Conservation (phyloP, 2,113 vertebrate genomes). For the Campylomormyrus tamandua region DNA sequence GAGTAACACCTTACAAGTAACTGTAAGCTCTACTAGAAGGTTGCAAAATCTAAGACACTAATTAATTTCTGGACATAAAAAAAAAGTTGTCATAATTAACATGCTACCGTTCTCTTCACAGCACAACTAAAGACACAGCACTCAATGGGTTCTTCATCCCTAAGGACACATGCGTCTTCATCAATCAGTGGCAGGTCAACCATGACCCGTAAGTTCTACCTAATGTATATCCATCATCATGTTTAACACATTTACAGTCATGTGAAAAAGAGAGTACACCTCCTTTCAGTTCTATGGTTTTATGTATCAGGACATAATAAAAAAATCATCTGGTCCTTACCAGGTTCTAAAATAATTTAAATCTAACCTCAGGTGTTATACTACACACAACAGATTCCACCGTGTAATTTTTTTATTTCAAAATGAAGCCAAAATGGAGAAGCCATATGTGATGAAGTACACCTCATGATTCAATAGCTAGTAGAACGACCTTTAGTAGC, state of each 20-base stretch:
- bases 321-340: not conserved
- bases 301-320: not conserved
- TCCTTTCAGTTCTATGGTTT: not conserved
- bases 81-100: not conserved
- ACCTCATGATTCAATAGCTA: not conserved
- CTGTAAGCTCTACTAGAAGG: not conserved
- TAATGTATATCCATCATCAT: not conserved
- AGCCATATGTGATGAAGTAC: not conserved
- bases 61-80: not conserved
- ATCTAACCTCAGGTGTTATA: not conserved
- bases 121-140: slow-evolving; percentile 70
- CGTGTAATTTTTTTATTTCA: not conserved
- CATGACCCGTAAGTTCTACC: slow-evolving; percentile 74
- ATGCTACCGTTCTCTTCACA: slow-evolving; percentile 43
- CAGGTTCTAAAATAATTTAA: not conserved
- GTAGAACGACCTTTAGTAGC: not conserved
- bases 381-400: not conserved
- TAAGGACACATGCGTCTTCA: slow-evolving; percentile 78
- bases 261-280: not conserved
- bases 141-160: slow-evolving; percentile 83
- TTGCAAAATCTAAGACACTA: fast-evolving
- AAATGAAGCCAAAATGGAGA: not conserved
- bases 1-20: not conserved
- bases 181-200: slow-evolving; percentile 96
- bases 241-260: not conserved